phyloP scores from a whole-genome alignment of 2,113 vertebrate genomes.

The Tetrao urogallus region DNA sequence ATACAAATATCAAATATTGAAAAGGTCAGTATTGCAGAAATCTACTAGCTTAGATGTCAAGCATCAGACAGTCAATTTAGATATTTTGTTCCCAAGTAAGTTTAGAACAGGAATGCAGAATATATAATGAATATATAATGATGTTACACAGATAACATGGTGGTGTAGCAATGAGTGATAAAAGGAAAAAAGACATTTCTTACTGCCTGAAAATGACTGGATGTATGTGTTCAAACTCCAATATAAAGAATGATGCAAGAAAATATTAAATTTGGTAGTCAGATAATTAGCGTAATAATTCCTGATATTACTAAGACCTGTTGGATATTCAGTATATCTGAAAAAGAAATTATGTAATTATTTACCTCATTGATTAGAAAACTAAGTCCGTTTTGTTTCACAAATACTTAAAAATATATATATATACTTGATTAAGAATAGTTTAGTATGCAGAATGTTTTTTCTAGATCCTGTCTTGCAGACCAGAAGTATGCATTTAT shows the following conservation, averaged over 20 bases:
- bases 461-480: background rate
- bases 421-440: background rate
- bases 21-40: conserved; percentile 35
- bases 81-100: background rate
- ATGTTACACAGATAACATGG: background rate
- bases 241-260: background rate
- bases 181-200: background rate
- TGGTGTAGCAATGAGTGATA: background rate
- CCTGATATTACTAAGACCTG: background rate
- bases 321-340: background rate
- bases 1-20: background rate
- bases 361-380: background rate
- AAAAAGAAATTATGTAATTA: background rate
- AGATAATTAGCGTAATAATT: background rate
- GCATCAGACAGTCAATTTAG: background rate
- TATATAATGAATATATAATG: background rate
- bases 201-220: background rate
- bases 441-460: background rate
- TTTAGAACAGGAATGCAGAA: background rate
- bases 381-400: background rate
- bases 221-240: background rate
- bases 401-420: background rate
- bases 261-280: background rate
- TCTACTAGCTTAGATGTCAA: background rate
- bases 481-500: background rate